Base-by-base conservation (phyloP, 2,888 invertebrate genomes). In the Amiota mariae region DNA sequence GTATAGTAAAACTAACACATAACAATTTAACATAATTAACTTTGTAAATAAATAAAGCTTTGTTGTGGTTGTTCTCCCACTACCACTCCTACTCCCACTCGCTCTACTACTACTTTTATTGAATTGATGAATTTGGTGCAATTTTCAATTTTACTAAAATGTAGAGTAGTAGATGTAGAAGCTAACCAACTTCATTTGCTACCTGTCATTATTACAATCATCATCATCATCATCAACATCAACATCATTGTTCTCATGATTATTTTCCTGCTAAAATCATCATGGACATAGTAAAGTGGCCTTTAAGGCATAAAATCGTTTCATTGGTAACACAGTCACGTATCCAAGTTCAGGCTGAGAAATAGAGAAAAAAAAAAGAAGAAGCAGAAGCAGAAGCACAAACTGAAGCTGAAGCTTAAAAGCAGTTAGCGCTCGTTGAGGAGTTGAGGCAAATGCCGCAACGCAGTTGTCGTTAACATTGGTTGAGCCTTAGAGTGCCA, bases 81-180 rank as follows among this genome's bases (percentile, higher is more conserved):
- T n/a, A n/a, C n/a, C n/a, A n/a, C 73, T 57, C 24, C 24, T n/a
- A 24, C 24, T 24, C 24, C 24, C 24, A n/a, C n/a, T n/a, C 24
- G 24, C n/a, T 24, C 24, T 24, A 12, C n/a, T 36, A 51, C 71
- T 49, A 48, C 51, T 56, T 15, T 57, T 56, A 12, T 70, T 46
- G 54, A 68, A 61, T 72, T 73, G 74, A 73, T n/a, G 12, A 54
- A 76, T 80, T 80, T 75, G 75, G 66, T 80, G 79, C 13, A 46
- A 13, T 79, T 80, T 83, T 85, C 82, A 85, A 86, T 86, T 83
- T 86, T 20, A 73, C 64, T 63, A 85, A 86, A 84, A 77, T 82
- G 86, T 86, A 79, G 75, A 79, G 74, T 71, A 78, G 86, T 81
- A 78, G 67, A 24, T 24, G 24, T 24, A 24, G 24, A 24, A 24